Conservation (phyloP, 1,140 invertebrate genomes). For the Zaprionus gabonicus region DNA sequence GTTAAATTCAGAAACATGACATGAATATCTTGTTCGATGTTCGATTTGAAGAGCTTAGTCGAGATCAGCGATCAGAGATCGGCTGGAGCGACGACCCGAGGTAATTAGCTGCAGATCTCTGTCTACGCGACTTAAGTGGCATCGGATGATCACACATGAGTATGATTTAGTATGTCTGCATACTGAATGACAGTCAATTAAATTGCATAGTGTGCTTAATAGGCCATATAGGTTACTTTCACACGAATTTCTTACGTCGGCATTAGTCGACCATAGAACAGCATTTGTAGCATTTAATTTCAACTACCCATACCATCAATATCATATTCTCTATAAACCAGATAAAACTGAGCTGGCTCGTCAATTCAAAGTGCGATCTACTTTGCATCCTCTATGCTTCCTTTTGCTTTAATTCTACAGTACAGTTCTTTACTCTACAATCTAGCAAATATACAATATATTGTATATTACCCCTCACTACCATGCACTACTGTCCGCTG, state of each 20-base stretch:
- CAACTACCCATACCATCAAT: neutral
- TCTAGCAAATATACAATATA: no score
- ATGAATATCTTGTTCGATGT: slow-evolving; percentile 22
- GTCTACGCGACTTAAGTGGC: neutral
- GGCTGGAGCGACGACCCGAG: neutral
- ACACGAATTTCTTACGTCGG: no score
- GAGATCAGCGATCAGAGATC: neutral
- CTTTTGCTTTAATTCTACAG: no score
- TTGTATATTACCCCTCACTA: no score
- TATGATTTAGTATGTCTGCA: slow-evolving; percentile 8
- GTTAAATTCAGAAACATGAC: slow-evolving; percentile 34
- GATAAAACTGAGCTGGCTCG: no score
- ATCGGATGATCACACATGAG: neutral
- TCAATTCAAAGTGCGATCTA: no score
- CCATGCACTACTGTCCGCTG: no score
- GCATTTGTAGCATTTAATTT: neutral
- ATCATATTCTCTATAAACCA: no score
- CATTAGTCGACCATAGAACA: neutral
- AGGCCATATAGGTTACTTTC: no score
- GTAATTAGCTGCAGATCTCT: neutral
- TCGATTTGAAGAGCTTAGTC: slow-evolving; percentile 10
- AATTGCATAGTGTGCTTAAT: neutral
- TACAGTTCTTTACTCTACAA: no score
- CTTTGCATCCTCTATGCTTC: no score
- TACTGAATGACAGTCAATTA: neutral